A percentile compares a stretch with the other conserved stretches of the same genome.
Evolutionary conservation across 2,888 invertebrate species (phyloP).

Genomic region (Gari tellinella): DNA sequence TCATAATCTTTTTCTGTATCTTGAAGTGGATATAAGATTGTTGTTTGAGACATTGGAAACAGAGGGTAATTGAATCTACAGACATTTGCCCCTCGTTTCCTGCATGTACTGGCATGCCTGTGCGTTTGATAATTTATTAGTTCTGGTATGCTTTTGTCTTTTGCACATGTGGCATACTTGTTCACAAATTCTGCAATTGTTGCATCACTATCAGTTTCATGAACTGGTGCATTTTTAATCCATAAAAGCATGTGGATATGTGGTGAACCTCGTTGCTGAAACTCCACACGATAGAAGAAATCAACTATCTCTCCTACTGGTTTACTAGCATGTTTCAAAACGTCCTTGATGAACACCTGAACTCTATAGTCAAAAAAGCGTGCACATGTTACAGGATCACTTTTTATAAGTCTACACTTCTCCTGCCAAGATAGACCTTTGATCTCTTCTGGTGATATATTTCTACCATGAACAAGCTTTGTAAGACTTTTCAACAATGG

Average conservation of each 20-base stretch:
- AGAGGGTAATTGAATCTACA: constrained; percentile 63
- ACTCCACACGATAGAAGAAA: no score
- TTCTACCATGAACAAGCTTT: constrained; percentile 27
- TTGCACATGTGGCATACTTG: constrained; percentile 48
- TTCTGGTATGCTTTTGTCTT: constrained; percentile 31
- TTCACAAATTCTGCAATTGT: constrained; percentile 48
- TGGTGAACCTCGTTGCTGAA: constrained; percentile 57
- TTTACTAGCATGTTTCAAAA: constrained; percentile 24
- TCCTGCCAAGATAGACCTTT: constrained; percentile 41
- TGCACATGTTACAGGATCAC: constrained; percentile 59
- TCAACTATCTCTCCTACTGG: constrained; percentile 57
- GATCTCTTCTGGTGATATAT: constrained; percentile 9
- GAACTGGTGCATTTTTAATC: constrained; percentile 45
- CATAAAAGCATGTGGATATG: constrained; percentile 49
- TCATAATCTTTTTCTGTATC: constrained; percentile 1
- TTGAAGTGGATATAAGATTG: constrained; percentile 44
- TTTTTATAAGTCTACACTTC: constrained; percentile 48
- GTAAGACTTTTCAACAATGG: constrained; percentile 24
- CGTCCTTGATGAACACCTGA: constrained; percentile 39
- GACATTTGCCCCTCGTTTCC: constrained; percentile 38
- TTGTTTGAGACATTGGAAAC: constrained; percentile 52
- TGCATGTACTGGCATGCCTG: constrained; percentile 57
- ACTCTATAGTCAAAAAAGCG: constrained; percentile 50
- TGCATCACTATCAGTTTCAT: constrained; percentile 18
- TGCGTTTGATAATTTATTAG: constrained; percentile 45